phyloP scores from a whole-genome alignment of 92 coral and sea anemone genomes.

The Isaurus tuberculatus region DNA sequence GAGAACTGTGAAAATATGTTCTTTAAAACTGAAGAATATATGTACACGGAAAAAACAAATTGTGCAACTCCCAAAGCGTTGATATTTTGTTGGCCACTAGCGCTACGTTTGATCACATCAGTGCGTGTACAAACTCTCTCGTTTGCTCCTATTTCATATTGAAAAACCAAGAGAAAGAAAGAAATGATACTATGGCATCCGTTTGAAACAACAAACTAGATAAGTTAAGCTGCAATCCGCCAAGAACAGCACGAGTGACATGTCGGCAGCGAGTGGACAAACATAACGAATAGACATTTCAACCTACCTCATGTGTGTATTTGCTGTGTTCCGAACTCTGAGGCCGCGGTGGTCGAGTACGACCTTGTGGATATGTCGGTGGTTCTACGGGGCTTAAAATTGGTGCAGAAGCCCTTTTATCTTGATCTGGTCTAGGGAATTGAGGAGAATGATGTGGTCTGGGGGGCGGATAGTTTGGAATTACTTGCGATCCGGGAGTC shows the following conservation, averaged over 20 bases:
- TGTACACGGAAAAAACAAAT: neutral
- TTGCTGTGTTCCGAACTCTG: slow-evolving; percentile 43
- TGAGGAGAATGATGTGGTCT: slow-evolving; percentile 93
- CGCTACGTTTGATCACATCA: neutral
- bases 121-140: neutral
- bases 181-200: neutral
- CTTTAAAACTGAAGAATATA: neutral
- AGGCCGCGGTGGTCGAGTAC: slow-evolving; percentile 31
- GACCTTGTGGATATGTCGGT: slow-evolving; percentile 34
- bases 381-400: slow-evolving; percentile 31
- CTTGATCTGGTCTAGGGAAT: slow-evolving; percentile 62
- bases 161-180: neutral
- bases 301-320: slow-evolving; percentile 10
- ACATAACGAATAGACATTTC: neutral
- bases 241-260: neutral
- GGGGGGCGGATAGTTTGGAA: slow-evolving; percentile 99
- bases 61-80: slow-evolving; percentile 22
- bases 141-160: neutral
- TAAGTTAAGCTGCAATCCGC: neutral
- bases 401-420: slow-evolving; percentile 58
- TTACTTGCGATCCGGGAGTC: slow-evolving; percentile 55
- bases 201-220: neutral
- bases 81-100: neutral
- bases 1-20: neutral
- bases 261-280: neutral